Evolutionary conservation across 2,113 vertebrate species (phyloP).

Genomic region (Petaurus breviceps): DNA sequence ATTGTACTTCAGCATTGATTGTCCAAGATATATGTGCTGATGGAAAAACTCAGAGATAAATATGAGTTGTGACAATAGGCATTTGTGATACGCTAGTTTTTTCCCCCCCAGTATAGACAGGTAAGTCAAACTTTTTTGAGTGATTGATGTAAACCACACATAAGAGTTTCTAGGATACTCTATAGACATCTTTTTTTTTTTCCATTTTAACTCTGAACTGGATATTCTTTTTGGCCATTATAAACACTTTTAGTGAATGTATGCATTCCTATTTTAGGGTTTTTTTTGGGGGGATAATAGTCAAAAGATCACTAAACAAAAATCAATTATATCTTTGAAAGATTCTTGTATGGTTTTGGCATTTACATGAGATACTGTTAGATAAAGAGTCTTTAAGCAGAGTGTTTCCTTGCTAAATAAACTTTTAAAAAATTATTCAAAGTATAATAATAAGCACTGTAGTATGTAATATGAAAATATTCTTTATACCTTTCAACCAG

Average conservation of each 20-base stretch:
- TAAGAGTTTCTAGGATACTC: neutral
- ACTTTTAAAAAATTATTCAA: neutral
- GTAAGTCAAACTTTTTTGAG: neutral
- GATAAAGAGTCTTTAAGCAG: neutral
- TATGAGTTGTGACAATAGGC: neutral
- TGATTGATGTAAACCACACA: neutral
- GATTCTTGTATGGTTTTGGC: neutral
- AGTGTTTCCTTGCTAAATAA: neutral
- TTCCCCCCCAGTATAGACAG: neutral
- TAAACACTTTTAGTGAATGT: neutral
- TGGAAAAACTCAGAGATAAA: neutral
- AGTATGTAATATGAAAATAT: neutral
- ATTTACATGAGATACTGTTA: neutral
- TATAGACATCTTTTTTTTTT: neutral
- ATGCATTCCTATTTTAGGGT: neutral
- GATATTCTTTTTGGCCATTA: neutral
- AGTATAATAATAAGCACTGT: neutral
- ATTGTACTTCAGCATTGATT: neutral
- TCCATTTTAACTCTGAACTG: neutral
- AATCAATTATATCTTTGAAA: neutral
- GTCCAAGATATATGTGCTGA: neutral
- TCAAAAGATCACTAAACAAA: neutral
- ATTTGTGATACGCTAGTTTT: neutral
- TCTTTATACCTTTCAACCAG: neutral
- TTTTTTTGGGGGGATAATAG: neutral